Evolutionary conservation across 1,140 invertebrate genomes (phyloP), one percentile per base, ranked within the genome.

Genomic region (Gerris buenoi): DNA sequence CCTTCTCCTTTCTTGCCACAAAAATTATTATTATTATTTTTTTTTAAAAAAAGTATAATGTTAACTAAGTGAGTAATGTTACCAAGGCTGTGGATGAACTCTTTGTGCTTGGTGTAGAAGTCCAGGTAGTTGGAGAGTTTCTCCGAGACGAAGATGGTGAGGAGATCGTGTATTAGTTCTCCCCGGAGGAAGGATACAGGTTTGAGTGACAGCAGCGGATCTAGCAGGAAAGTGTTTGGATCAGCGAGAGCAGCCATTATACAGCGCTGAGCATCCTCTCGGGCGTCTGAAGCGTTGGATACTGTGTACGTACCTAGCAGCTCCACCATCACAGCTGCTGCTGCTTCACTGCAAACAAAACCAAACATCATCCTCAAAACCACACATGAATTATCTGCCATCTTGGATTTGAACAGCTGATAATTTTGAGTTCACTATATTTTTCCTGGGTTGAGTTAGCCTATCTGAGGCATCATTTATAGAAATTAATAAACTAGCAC

Each of bases 271-370:
- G 95, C 95, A 82, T 98, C 95, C 80, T 97, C 93, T 72, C 93
- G 83, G 0, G 95, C 95, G 72, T 95, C 92, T 46, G 93, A 94
- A 1, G 95, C 95, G 81, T 96, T 97, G 74, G 97, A 94, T 68
- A 92, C 88, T 62, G 94, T 97, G 75, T 97, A 98, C 0, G 95
- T 97, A 15, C 93, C 90, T 29, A 98, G 77, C 2, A 98, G 80
- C 77, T 97, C 94, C 68, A 97, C 89, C 94, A 98, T 97, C 0
- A 97, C 93, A 78, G 94, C 93, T 26, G 92, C 88, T 27, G 93
- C 93, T 73, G 90, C 81, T 76, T 96, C 93, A 79, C 92, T 91
- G 5, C 57, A n/a, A n/a, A n/a, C n/a, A n/a, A n/a, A n/a, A n/a
- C 66, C 28, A 29, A 28, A n/a, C 60, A n/a, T n/a, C n/a, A n/a